Evolutionary conservation across 2,797 vertebrate genomes (phyloP).

Genomic region (Takifugu ocellatus): DNA sequence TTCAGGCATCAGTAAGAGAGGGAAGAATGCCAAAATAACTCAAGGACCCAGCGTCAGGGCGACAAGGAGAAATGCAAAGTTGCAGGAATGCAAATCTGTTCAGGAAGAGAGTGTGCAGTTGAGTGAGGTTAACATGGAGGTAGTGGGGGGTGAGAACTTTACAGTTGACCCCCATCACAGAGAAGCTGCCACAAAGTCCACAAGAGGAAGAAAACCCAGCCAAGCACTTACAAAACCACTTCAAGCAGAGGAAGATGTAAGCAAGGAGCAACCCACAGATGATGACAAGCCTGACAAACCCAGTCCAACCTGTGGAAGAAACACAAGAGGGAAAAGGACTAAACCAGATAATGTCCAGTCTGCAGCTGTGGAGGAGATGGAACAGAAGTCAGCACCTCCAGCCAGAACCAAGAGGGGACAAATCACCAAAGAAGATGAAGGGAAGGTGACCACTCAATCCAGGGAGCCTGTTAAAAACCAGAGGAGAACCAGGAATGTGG

Average conservation of each 20-base stretch:
- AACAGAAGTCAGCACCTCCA: constrained; percentile 19
- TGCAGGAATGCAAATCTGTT: constrained; percentile 1
- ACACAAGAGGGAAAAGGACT: constrained; percentile 46
- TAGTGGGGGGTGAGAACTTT: background rate
- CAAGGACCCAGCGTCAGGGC: constrained; percentile 41
- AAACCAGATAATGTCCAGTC: constrained; percentile 22
- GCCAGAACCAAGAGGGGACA: constrained; percentile 45
- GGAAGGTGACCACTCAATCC: background rate
- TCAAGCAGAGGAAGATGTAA: constrained; percentile 20
- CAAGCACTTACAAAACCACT: constrained; percentile 6
- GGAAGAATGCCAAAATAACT: constrained; percentile 41
- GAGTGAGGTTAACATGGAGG: constrained; percentile 16
- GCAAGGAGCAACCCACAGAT: background rate
- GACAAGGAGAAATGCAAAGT: constrained; percentile 40
- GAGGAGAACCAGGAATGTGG: constrained; percentile 44
- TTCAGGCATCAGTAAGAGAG: constrained; percentile 55
- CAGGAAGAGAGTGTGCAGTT: constrained; percentile 19
- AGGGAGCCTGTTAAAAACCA: constrained; percentile 38
- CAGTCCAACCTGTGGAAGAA: constrained; percentile 19
- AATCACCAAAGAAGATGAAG: background rate
- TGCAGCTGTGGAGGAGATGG: constrained; percentile 11
- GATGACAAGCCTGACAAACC: constrained; percentile 14
- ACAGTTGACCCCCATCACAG: constrained; percentile 1
- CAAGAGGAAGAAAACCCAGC: constrained; percentile 52
- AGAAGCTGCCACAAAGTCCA: constrained; percentile 27